phyloP scores from a whole-genome alignment of 2,888 invertebrate species.

The Tigriopus californicus region DNA sequence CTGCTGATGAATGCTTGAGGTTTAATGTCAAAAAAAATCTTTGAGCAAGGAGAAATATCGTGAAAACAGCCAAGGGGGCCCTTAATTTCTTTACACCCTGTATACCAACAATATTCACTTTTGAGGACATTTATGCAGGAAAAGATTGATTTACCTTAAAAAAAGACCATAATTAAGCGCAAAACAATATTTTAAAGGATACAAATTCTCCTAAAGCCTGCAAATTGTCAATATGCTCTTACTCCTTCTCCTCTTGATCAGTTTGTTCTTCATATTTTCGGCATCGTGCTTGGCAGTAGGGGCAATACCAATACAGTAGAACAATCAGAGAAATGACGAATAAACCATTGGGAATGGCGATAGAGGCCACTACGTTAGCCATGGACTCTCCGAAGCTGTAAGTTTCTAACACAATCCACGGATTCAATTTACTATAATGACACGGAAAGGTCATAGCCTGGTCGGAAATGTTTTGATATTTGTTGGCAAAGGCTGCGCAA shows the following conservation, averaged over 20 bases:
- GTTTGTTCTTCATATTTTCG: constrained; percentile 12
- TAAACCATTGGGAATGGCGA: constrained; percentile 11
- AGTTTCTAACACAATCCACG: constrained; percentile 12
- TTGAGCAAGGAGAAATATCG: too few species aligned
- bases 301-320: constrained; percentile 14
- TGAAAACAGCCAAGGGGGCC: too few species aligned
- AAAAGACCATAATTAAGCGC: too few species aligned
- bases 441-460: constrained; percentile 8
- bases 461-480: not conserved
- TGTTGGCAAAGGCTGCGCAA: constrained; percentile 11
- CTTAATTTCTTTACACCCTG: too few species aligned
- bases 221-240: not conserved
- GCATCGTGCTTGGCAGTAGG: constrained; percentile 15
- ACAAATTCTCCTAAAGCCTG: too few species aligned
- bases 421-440: constrained; percentile 8
- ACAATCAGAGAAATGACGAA: constrained; percentile 13
- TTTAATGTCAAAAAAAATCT: too few species aligned
- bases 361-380: constrained; percentile 4
- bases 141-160: too few species aligned
- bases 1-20: too few species aligned
- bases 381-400: constrained; percentile 7
- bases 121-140: too few species aligned
- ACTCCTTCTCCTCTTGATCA: constrained; percentile 6
- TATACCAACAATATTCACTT: too few species aligned
- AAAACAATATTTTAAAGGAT: too few species aligned